These are phyloP conservation scores for Oreortyx pictus DNA, from an alignment of 2,797 vertebrate species.

Conservation along the genomic window DNA sequence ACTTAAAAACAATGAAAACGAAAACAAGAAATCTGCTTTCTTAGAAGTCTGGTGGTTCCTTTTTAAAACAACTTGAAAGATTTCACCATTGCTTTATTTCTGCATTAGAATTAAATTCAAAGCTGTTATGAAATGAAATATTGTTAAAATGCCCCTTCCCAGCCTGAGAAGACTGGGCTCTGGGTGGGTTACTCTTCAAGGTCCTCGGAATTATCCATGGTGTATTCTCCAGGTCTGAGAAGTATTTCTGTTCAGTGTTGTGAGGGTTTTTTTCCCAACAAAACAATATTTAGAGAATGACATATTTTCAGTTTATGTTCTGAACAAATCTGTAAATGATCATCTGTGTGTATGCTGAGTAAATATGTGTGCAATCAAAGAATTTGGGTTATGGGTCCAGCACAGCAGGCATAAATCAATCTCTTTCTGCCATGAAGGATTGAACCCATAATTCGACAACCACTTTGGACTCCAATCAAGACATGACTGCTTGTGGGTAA, in stretches of 20 bases:
- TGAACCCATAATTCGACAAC: background rate
- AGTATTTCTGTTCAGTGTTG: background rate
- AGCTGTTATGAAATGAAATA: background rate
- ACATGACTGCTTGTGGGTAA: background rate
- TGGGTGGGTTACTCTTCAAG: background rate
- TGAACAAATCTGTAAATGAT: background rate
- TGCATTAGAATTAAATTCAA: background rate
- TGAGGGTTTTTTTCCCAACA: background rate
- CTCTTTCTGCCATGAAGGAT: background rate
- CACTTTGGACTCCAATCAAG: background rate
- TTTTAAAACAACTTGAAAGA: background rate
- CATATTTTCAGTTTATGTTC: background rate
- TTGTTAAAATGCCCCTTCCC: background rate
- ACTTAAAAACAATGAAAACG: constrained; percentile 32
- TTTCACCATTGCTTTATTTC: background rate
- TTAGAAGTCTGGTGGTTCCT: background rate
- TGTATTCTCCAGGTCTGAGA: background rate
- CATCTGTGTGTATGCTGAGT: background rate
- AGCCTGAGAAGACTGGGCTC: background rate
- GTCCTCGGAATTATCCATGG: background rate
- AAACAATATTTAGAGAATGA: background rate
- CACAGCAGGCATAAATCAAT: background rate
- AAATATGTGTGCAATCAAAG: background rate
- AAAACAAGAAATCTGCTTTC: background rate
- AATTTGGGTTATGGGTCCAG: background rate